Base-by-base conservation (phyloP, 2,888 invertebrate genomes). In the Balanococcus diminutus region DNA sequence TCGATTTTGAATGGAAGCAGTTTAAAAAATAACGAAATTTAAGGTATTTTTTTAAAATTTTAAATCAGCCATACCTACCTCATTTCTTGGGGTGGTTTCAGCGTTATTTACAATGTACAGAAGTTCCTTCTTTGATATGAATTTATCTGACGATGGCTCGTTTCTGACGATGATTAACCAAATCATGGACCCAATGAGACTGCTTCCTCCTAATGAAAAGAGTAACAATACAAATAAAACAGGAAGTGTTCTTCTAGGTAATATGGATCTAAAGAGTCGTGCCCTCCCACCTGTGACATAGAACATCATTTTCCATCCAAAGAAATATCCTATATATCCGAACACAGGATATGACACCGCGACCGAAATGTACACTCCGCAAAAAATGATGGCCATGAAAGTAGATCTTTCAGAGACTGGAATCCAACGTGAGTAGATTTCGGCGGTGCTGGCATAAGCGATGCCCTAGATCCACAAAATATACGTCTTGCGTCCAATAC, bases 281-380 rank as follows among this genome's bases (percentile, higher is more conserved):
- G n/a, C n/a, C n/a, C n/a, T 42, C 11, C 90, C 88, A 91, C 94
- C 95, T 87, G 95, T 95, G 0, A 95, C 19, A 22, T 84, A 84
- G 14, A 84, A 79, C 8, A 75, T 84, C 39, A 32, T 31, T 16
- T 28, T 14, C 84, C 84, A 84, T 39, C 79, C 79, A 22, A 25
- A 84, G 28, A 14, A 28, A 8, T 46, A n/a, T 14, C 46, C 46
- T 14, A 84, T 19, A 19, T 36, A 84, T 72, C 84, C 84, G 42
- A 28, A 42, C 14, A 84, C 31, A 1, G 84, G 84, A 61, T 75
- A 84, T 8, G 67, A n/a, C 16, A 84, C 16, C 8, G 84, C 84
- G 11, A 46, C 32, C 5, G 36, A 72, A n/a, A 72, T 25, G 39
- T 72, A 84, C 16, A 75, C 19, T 42, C 84, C 84, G 14, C 32